phyloP scores from a whole-genome alignment of 2,113 vertebrate genomes.

The Platysteira castanea region DNA sequence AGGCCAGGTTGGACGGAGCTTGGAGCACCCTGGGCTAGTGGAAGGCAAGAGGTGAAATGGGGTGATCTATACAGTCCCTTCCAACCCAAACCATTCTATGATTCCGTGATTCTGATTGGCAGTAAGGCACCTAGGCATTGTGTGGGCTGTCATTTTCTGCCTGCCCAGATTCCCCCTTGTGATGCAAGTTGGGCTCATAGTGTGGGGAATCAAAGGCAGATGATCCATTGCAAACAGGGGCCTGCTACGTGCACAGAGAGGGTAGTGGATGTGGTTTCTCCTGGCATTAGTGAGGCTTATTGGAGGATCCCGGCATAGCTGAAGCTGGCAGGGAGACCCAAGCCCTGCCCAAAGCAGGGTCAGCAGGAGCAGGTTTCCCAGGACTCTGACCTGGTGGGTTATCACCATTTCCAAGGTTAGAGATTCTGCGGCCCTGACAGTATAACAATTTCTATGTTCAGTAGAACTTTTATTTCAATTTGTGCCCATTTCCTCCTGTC shows the following conservation, averaged over 20 bases:
- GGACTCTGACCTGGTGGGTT: neutral
- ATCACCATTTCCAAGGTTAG: neutral
- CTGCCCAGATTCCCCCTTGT: neutral
- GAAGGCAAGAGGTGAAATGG: neutral
- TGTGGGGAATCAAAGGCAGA: neutral
- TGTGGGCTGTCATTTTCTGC: neutral
- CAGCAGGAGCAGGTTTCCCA: neutral
- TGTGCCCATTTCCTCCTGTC: neutral
- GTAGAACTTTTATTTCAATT: neutral
- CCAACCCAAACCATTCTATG: neutral
- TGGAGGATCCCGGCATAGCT: neutral
- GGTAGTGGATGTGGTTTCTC: neutral
- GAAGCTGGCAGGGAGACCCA: neutral
- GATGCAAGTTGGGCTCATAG: neutral
- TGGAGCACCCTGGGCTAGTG: fast-evolving
- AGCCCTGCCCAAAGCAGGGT: neutral
- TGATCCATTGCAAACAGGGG: neutral
- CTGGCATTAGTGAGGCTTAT: neutral
- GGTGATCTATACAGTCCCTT: neutral
- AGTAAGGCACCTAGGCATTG: fast-evolving
- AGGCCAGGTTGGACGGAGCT: neutral
- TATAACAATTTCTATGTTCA: neutral
- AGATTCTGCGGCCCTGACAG: neutral
- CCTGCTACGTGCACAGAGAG: neutral
- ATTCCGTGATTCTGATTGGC: neutral